A percentile compares a stretch with the other conserved stretches of the same genome.
These are phyloP conservation scores for Eupithecia abbreviata DNA, from an alignment of 2,888 invertebrate genomes.

Conservation along the genomic window DNA sequence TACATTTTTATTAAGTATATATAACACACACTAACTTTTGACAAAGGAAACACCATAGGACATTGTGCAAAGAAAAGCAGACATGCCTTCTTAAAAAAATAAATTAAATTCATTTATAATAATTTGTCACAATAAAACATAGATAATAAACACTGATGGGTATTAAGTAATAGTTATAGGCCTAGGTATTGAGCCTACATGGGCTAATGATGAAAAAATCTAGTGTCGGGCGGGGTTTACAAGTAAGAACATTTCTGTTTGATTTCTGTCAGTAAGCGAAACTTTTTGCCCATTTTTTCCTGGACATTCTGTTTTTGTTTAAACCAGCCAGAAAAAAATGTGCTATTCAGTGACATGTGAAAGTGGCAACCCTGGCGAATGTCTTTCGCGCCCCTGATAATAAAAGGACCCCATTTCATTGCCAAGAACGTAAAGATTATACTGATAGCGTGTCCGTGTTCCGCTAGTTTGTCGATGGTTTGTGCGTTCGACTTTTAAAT, in stretches of 20 bases:
- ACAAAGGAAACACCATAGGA: too few species aligned
- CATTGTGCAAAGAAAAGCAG: too few species aligned
- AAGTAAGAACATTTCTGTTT: background rate
- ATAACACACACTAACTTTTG: too few species aligned
- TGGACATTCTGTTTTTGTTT: background rate
- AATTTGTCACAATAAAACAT: too few species aligned
- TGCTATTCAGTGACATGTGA: background rate
- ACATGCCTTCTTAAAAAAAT: too few species aligned
- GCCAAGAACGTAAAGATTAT: slow-evolving; percentile 44
- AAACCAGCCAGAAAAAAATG: background rate
- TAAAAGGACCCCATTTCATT: slow-evolving; percentile 58
- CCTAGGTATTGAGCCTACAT: background rate
- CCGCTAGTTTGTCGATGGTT: slow-evolving; percentile 47
- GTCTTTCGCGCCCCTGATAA: slow-evolving; percentile 67
- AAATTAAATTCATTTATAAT: too few species aligned
- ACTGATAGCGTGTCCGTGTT: slow-evolving; percentile 35
- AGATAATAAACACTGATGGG: too few species aligned
- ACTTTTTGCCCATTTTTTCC: background rate
- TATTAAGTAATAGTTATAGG: too few species aligned
- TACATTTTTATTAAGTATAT: too few species aligned
- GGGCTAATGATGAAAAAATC: background rate
- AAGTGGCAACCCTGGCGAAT: slow-evolving; percentile 55
- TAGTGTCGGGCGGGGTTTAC: background rate
- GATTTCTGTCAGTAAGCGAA: background rate
- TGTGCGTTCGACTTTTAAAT: slow-evolving; percentile 19